Conservation (phyloP, 2,888 invertebrate genomes). For the Drosophila eohydei region DNA sequence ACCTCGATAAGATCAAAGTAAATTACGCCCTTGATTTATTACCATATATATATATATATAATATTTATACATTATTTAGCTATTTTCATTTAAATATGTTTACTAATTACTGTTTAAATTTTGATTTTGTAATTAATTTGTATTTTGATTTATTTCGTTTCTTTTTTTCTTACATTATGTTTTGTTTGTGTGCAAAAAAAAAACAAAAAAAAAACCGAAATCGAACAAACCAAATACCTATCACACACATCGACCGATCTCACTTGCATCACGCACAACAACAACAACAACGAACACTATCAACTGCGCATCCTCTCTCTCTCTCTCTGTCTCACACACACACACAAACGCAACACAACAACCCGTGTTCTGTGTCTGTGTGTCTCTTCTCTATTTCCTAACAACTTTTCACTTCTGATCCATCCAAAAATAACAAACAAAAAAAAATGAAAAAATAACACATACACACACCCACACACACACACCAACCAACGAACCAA, state of each 20-base stretch:
- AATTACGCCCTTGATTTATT: constrained; percentile 16
- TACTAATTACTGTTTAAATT: constrained; percentile 43
- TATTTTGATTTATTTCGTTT: constrained; percentile 67
- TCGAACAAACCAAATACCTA: constrained; percentile 46
- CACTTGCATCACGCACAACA: constrained; percentile 50
- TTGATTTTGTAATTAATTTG: constrained; percentile 74
- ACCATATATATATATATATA: constrained; percentile 6
- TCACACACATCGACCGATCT: constrained; percentile 41
- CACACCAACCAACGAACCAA: constrained; percentile 17
- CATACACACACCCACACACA: constrained; percentile 29
- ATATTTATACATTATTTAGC: constrained; percentile 17
- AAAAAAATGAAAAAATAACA: constrained; percentile 32
- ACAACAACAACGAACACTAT: constrained; percentile 33
- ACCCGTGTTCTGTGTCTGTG: constrained; percentile 63
- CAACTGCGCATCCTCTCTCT: constrained; percentile 40
- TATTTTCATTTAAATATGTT: constrained; percentile 37
- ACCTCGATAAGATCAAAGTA: constrained; percentile 16
- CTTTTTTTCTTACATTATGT: constrained; percentile 70
- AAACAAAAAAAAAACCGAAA: constrained; percentile 53
- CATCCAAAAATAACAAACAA: constrained; percentile 53
- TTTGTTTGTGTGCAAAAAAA: constrained; percentile 63
- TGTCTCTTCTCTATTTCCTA: constrained; percentile 73
- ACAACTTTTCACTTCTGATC: constrained; percentile 78
- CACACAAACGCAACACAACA: constrained; percentile 57
- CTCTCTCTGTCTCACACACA: constrained; percentile 39